Evolutionary conservation across 2,113 vertebrate species (phyloP), one percentile per base, ranked within the genome.

Genomic region (Pitta sordida): DNA sequence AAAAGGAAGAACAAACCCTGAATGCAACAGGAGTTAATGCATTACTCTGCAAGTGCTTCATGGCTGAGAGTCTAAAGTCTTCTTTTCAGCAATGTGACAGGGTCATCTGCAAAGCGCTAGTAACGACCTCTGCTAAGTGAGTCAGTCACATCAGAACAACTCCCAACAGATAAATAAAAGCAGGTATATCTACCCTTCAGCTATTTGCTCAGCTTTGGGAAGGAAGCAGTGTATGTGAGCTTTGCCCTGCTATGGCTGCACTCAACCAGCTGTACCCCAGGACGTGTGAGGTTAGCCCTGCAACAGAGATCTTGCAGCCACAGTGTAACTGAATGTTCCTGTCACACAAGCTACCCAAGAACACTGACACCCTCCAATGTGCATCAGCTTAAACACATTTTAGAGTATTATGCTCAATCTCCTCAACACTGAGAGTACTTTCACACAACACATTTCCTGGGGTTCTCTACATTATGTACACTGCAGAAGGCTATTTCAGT

Each of bases 1-100:
- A 70, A 92, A 69, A 84, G 67, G 73, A 90, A 84, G 80, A 90
- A 71, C 39, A 49, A 92, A 63, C 2, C 1, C 53, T 20, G 65
- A 46, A 84, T 91, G 81, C 90, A 88, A 53, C 5, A 84, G 83
- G 52, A 95, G 65, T 76, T 91, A 86, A 84, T 82, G 58, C 73
- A 58, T 77, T 78, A 79, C 83, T 88, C 76, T n/a, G 39, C 37
- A 76, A 91, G 85, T 17, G n/a, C 68, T 78, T 83, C 64, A 24
- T 15, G 69, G 36, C 39, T 53, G 58, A 70, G 59, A 64, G 77
- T 71, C 69, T 68, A 9, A 91, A 91, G 76, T 29, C 76, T 82
- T 89, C 86, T 81, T 71, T 53, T 65, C 19, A 13, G 85, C 68
- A 52, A 55, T 49, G 56, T 49, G 76, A 62, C 39, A 9, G 48